phyloP scores from a whole-genome alignment of 23 tunicate species.

The Diplosoma virens region DNA sequence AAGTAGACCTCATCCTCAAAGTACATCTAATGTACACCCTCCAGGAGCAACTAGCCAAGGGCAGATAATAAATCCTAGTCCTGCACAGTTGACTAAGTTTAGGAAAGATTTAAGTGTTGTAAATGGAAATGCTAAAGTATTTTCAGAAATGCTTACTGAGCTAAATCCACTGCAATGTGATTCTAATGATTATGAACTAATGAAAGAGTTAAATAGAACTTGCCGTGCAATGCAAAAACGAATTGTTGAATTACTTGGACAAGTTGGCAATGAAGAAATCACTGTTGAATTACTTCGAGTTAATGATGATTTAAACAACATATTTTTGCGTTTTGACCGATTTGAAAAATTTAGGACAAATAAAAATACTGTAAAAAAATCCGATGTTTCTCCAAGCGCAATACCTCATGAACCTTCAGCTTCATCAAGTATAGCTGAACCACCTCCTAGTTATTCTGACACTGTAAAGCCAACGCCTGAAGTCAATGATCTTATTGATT shows the following conservation, averaged over 20 bases:
- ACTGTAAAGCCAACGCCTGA: constrained; percentile 74
- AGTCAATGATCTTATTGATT: constrained; percentile 78
- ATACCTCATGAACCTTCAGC: not conserved
- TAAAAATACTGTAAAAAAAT: constrained; percentile 17
- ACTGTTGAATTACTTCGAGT: constrained; percentile 61
- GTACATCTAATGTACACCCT: not conserved
- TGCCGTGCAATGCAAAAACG: constrained; percentile 88
- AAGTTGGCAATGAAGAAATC: constrained; percentile 76
- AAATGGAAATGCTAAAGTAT: constrained; percentile 63
- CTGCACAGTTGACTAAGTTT: constrained; percentile 56
- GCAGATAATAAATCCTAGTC: constrained; percentile 21
- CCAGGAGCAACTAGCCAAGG: not conserved
- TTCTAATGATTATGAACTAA: constrained; percentile 51
- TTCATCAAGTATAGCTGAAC: constrained; percentile 40
- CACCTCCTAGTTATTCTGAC: constrained; percentile 92
- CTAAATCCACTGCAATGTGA: constrained; percentile 59
- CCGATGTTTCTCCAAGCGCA: not conserved
- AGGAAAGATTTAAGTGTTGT: constrained; percentile 68
- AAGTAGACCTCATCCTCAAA: not conserved
- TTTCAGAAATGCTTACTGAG: constrained; percentile 87
- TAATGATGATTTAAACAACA: constrained; percentile 88
- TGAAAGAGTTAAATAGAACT: constrained; percentile 67
- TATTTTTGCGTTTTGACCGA: constrained; percentile 77
- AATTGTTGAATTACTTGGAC: constrained; percentile 65
- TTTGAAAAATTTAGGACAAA: constrained; percentile 64